Evolutionary conservation across 2,113 vertebrate species (phyloP), one percentile per base, ranked within the genome.

Genomic region (Oreocharis arfaki): DNA sequence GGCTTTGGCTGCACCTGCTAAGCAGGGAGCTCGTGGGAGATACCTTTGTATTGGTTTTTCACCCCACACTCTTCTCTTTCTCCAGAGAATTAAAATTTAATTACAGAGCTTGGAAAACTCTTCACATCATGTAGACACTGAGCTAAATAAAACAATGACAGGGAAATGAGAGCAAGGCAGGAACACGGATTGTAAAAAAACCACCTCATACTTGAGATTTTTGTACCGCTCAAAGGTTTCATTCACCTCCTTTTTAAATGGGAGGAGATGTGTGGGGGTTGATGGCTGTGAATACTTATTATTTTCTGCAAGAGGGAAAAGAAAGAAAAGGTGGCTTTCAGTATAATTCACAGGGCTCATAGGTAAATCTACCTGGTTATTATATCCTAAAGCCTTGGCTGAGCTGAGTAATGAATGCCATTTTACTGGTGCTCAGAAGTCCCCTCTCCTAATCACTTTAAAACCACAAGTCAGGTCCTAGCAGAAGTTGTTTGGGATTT

Each of bases 201-300:
- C 1, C 16, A n/a, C 32, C 50, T 81, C 28, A 28, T 19, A 5
- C 35, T 50, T 57, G 50, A 84, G 80, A 32, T 41, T 84, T 94
- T 83, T 63, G 7, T 49, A n/a, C 69, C 77, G 26, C 47, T 93
- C 63, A 33, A 8, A 93, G 59, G 61, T 89, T 94, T 91, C 69
- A 75, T 97, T 96, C 73, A 89, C 44, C 65, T 87, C 49, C 69
- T 87, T 73, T 87, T 82, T 71, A 84, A 87, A 84, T 52, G 73
- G 78, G 78, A 89, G 76, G 86, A 59, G n/a, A 88, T 13, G 55
- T 80, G 75, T 37, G 86, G 20, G 33, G 76, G 75, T n/a, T 77
- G 80, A 7, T 47, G 77, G 61, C 61, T 1, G 8, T 39, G 83
- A 84, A 83, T 42, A 28, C 41, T 93, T 42, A 39, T 20, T 78